Evolutionary conservation across 2,113 vertebrate genomes (phyloP).

Genomic region (Apus apus): DNA sequence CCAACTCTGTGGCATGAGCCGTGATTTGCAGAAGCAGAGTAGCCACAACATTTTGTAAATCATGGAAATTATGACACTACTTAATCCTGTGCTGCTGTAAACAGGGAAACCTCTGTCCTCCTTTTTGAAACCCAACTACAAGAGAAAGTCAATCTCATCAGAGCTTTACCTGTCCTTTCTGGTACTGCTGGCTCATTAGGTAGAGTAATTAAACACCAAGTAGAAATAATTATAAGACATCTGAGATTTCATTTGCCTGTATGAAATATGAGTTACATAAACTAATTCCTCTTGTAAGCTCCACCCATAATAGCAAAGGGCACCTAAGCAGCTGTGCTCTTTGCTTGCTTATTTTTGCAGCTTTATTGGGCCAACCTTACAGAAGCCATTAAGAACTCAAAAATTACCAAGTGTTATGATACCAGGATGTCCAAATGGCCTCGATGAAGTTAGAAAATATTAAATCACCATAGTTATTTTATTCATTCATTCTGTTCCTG

Average conservation of each 20-base stretch:
- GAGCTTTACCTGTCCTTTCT: constrained; percentile 51
- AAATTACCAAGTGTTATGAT: constrained; percentile 38
- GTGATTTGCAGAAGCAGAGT: not conserved
- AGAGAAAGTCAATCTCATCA: constrained; percentile 2
- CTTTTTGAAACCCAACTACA: constrained; percentile 4
- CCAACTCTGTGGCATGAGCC: not conserved
- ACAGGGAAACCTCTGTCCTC: not conserved
- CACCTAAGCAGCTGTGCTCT: constrained; percentile 15
- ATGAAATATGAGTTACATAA: constrained; percentile 50
- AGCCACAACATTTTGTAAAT: not conserved
- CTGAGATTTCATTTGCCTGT: constrained; percentile 53
- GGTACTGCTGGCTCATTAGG: constrained; percentile 30
- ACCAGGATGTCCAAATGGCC: constrained; percentile 19
- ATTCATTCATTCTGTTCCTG: not conserved
- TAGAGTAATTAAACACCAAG: constrained; percentile 64
- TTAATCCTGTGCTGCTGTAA: not conserved
- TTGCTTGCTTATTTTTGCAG: constrained; percentile 45
- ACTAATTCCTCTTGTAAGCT: constrained; percentile 22
- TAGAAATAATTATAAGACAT: constrained; percentile 64
- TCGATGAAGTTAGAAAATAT: constrained; percentile 5
- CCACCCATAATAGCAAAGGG: not conserved
- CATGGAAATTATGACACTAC: not conserved
- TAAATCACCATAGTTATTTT: constrained; percentile 40
- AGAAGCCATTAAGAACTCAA: constrained; percentile 31
- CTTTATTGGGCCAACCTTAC: not conserved